Percentiles rank a stretch among this genome's conserved stretches.
These are phyloP conservation scores for Diorhabda sublineata DNA, from an alignment of 1,140 invertebrate species.

Conservation along the genomic window DNA sequence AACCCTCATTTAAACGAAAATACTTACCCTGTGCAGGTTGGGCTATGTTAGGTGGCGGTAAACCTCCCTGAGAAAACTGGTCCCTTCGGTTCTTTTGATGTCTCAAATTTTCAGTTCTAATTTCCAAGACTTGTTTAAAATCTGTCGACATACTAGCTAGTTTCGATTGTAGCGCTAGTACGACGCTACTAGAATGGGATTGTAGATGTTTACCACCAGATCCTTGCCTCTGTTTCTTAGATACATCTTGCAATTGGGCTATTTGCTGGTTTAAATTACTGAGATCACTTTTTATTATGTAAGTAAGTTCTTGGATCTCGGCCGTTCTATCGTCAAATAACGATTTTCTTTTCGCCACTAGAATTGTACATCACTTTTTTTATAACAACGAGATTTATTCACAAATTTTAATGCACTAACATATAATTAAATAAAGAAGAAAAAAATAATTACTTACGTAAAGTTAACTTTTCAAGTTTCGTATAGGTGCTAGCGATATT, in stretches of 20 bases:
- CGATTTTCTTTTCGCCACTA: slow-evolving; percentile 95
- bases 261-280: slow-evolving; percentile 95
- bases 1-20: no score
- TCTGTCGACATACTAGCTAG: slow-evolving; percentile 94
- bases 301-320: slow-evolving; percentile 96
- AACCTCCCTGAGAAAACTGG: slow-evolving; percentile 83
- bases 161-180: slow-evolving; percentile 90
- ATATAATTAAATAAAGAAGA: background rate
- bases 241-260: slow-evolving; percentile 76
- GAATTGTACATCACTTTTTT: background rate
- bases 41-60: slow-evolving; percentile 60
- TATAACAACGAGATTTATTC: background rate
- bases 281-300: slow-evolving; percentile 96
- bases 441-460: slow-evolving; percentile 64
- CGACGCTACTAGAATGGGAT: slow-evolving; percentile 94
- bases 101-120: slow-evolving; percentile 89
- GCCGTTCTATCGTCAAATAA: slow-evolving; percentile 93
- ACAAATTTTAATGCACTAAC: background rate
- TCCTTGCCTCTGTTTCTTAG: slow-evolving; percentile 61
- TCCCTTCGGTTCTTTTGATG: slow-evolving; percentile 90
- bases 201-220: slow-evolving; percentile 76
- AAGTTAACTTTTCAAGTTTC: slow-evolving; percentile 93
- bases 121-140: slow-evolving; percentile 91
- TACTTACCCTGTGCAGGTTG: slow-evolving; percentile 29
- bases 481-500: slow-evolving; percentile 94